A percentile compares a stretch with the other conserved stretches of the same genome.
phyloP scores from a whole-genome alignment of 2,888 invertebrate genomes.

The Epirrhoe alternata region DNA sequence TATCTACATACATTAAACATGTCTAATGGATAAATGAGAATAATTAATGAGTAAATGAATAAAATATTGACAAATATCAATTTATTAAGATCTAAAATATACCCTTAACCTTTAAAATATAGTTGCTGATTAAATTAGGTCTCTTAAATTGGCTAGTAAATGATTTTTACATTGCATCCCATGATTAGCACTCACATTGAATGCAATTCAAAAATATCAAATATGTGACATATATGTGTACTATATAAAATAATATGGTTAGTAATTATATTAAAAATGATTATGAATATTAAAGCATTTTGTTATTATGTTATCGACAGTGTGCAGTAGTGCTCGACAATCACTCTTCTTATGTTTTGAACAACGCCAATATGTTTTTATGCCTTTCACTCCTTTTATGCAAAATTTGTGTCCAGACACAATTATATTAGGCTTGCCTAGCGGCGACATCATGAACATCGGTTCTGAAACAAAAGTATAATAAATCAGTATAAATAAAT shows the following conservation, averaged over 20 bases:
- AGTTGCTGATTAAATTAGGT: background rate
- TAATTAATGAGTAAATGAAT: background rate
- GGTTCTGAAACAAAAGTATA: slow-evolving; percentile 38
- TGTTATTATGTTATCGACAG: slow-evolving; percentile 30
- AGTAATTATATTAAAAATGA: slow-evolving; percentile 16
- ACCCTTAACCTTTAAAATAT: slow-evolving; percentile 16
- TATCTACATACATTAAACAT: no score
- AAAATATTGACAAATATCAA: background rate
- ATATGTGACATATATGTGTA: background rate
- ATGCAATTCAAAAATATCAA: no score
- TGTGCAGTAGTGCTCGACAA: slow-evolving; percentile 44
- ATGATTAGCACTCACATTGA: no score
- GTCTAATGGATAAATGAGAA: no score
- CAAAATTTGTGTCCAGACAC: slow-evolving; percentile 52
- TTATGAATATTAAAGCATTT: slow-evolving; percentile 33
- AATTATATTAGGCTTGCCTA: slow-evolving; percentile 51
- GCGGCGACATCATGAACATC: slow-evolving; percentile 42
- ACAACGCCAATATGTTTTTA: slow-evolving; percentile 54
- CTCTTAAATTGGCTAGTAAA: background rate
- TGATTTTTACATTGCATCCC: background rate
- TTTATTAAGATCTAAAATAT: background rate
- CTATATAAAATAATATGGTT: background rate
- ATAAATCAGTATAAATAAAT: background rate
- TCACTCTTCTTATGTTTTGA: slow-evolving; percentile 40
- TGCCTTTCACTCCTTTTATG: slow-evolving; percentile 45